Base-by-base conservation (phyloP, 2,113 vertebrate species). In the Barnardius zonarius region DNA sequence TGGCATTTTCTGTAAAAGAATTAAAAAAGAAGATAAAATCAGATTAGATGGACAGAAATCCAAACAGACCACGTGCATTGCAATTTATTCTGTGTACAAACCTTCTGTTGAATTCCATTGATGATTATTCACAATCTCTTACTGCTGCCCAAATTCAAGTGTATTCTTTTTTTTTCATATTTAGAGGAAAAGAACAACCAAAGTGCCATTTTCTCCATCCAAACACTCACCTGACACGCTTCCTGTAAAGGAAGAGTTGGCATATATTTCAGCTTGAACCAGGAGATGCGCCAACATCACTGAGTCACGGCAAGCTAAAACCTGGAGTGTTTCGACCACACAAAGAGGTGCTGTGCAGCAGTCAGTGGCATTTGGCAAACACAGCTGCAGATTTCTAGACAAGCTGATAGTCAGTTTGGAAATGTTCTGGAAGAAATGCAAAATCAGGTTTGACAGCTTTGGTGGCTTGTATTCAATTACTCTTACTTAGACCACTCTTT, bases 251-350 rank as follows among this genome's bases (percentile, higher is more conserved):
- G 98, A 95, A 23, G 98, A 88, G 93, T 97, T 98, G 70, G 98
- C 98, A 78, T 98, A 98, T 86, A 99, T 98, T 92, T 98, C 97
- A 72, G 96, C 98, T 96, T 98, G 99, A 83, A 99, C 96, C 55
- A 99, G 96, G n/a, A 99, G 97, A 14, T 94, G 97, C 3, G 98
- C 98, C 91, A 96, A 92, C 31, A 96, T 62, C 35, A 52, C 83
- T 5, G 95, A 84, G 6, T 83, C 95, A 54, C 11, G 94, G 93
- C 99, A 99, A 4, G 99, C 99, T 5, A 98, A 98, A 61, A 99
- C 95, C 89, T 97, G 98, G 55, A 99, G 97, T 0, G 98, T 97
- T 63, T 99, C 98, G 61, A 98, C 37, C 31, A 99, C 16, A 12
- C 99, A 99, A 6, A 98, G 97, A 3, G 95, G 84, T 33, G 96